These are phyloP conservation scores for Megaustenia siamemsis DNA, from an alignment of 2,888 invertebrate species.

Conservation along the genomic window DNA sequence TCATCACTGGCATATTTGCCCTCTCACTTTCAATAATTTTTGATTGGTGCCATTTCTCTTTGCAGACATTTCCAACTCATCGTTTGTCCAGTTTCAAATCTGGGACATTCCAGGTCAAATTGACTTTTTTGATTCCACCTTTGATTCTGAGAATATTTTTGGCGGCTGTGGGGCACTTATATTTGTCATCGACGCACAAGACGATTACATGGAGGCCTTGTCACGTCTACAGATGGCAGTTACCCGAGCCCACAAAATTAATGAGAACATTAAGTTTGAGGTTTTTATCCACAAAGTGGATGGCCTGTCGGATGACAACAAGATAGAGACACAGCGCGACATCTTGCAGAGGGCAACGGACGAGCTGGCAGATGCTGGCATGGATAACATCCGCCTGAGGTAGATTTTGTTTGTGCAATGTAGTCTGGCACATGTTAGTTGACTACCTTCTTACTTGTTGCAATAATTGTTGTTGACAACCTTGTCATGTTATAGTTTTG, in stretches of 20 bases:
- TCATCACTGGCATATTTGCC: no score
- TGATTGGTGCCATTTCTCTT: conserved; percentile 4
- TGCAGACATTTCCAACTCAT: conserved; percentile 93
- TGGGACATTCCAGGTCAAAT: conserved; percentile 99
- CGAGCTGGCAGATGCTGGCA: conserved; percentile 92
- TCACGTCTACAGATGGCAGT: conserved; percentile 95
- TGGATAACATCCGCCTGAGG: conserved; percentile 78
- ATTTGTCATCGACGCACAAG: conserved; percentile 99
- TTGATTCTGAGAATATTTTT: conserved; percentile 97
- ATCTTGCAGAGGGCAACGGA: conserved; percentile 98
- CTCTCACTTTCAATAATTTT: no score
- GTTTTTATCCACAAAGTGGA: conserved; percentile 99
- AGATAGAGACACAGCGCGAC: conserved; percentile 99
- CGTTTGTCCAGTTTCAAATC: conserved; percentile 99
- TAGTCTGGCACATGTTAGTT: no score
- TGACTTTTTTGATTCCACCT: conserved; percentile 96
- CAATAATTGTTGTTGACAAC: no score
- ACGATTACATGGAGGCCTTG: conserved; percentile 97
- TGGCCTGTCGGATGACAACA: conserved; percentile 98
- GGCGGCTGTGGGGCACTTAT: conserved; percentile 98
- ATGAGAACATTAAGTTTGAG: conserved; percentile 97
- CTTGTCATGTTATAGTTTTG: no score
- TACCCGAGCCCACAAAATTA: conserved; percentile 95
- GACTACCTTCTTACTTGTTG: no score
- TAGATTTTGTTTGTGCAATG: conserved; percentile 51